Base-by-base conservation (phyloP, 2,888 invertebrate genomes). In the Drosophila pseudotakahashii region DNA sequence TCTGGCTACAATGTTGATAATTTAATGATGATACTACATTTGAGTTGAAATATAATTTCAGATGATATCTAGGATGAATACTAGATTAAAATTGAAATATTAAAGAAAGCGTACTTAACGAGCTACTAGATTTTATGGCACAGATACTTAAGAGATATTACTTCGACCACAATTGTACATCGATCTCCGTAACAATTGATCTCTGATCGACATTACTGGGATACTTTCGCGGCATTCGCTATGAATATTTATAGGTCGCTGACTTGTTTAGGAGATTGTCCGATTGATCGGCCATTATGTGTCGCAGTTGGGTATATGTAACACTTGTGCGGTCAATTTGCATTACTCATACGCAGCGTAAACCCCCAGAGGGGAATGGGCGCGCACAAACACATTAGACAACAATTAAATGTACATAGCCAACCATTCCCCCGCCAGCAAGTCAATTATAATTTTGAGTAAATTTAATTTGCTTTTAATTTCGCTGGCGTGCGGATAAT, bases 331-430 rank as follows among this genome's bases (percentile, higher is more conserved):
- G 63, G 67, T 70, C 61, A 53, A 62, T 53, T 62, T 52, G 54
- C 66, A 57, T 76, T 76, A 78, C 81, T 66, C 78, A 82, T 82
- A 71, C 79, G 84, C 59, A 75, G 19, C 41, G 66, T 80, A 55
- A 55, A 13, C 44, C 71, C 53, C 61, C 37, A 14, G 9, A 16
- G 16, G 14, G 57, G 36, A 55, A 50, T 55, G 67, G 45, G 30
- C 41, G 54, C 36, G 2, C 30, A 30, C 30, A 50, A 39, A 39
- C 42, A 60, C 71, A 66, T 74, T 69, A 70, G 60, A 61, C 36
- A 70, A 67, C 75, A 82, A 85, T 82, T 81, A 85, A 76, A 77
- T 74, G 76, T 73, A 52, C 70, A 72, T 74, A 74, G 63, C 59
- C 71, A 71, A 50, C 45, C 7, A 30, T 30, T 30, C 30, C 30